Evolutionary conservation across 2,113 vertebrate species (phyloP), one percentile per base, ranked within the genome.

Genomic region (Acrocephalus kingi): DNA sequence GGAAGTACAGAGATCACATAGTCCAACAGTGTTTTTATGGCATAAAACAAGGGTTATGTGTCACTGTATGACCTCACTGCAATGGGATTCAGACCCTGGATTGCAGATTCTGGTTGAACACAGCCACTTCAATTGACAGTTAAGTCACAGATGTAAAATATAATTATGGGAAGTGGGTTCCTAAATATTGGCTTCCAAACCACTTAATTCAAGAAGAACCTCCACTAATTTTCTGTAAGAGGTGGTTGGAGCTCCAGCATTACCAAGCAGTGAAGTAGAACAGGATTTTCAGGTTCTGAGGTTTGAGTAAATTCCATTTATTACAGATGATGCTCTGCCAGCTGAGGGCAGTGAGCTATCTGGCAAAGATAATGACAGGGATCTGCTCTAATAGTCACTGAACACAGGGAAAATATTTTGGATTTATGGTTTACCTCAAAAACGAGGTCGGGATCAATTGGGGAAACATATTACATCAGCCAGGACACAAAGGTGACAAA

Each of bases 211-310:
- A 87, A 73, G 73, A 17, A 67, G 45, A 84, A 68, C 35, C 46
- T 74, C 63, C 23, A 35, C 23, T 87, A 6, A 61, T 73, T 66
- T 87, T 76, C 78, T 76, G 8, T 56, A 68, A 78, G 87, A 84
- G 46, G n/a, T 45, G 49, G 58, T 8, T 87, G 76, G 39, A 76
- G 72, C 49, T 72, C 31, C 61, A 75, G 48, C 8, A 1, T 78
- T 27, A 43, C 39, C 55, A 43, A 51, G 49, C 75, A 48, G 61
- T 2, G n/a, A 37, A 56, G 52, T 18, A 79, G 31, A 73, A 89
- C 66, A 66, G 66, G 91, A 83, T 77, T 83, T 96, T 76, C 84
- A 64, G 55, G 78, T 96, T 86, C 78, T 45, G 64, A 45, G 55
- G 75, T 41, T 25, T 91, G 33, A 85, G 66, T 59, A 77, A 77